Conservation (phyloP, 2,113 vertebrate genomes). For the Perccottus glenii region DNA sequence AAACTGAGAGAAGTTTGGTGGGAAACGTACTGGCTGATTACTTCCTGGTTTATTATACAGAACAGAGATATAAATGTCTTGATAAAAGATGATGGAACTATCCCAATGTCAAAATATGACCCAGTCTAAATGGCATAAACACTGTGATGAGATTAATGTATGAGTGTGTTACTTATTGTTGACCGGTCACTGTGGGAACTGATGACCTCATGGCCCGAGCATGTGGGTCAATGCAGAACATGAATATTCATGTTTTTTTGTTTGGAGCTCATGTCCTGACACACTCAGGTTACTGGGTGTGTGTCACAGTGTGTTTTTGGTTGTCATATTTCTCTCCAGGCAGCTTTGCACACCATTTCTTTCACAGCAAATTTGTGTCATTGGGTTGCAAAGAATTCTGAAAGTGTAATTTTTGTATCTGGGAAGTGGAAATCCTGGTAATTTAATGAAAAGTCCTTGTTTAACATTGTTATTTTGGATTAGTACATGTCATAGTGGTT, state of each 20-base stretch:
- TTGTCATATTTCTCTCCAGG: conserved; percentile 1
- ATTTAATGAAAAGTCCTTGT: too few species aligned
- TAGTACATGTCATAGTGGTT: too few species aligned
- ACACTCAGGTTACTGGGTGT: not conserved
- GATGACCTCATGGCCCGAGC: conserved; percentile 18
- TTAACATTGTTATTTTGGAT: too few species aligned
- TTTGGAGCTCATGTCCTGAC: not conserved
- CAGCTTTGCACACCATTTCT: not conserved
- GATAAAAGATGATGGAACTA: not conserved
- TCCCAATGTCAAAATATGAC: not conserved
- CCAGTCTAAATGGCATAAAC: too few species aligned
- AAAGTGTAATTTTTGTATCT: too few species aligned
- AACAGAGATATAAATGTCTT: not conserved
- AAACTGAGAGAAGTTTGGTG: conserved; percentile 33
- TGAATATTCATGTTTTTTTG: conserved; percentile 35
- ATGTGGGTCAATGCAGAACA: conserved; percentile 26
- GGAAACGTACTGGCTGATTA: conserved; percentile 32
- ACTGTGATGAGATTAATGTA: too few species aligned
- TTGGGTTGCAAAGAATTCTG: too few species aligned
- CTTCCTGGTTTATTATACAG: not conserved
- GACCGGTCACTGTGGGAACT: conserved; percentile 2
- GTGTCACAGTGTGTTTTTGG: conserved; percentile 4
- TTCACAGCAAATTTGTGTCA: not conserved
- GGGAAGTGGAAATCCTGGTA: too few species aligned
- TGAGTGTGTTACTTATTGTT: not conserved